Conservation (phyloP, 1,140 invertebrate species). For the Caenorhabditis brenneri region DNA sequence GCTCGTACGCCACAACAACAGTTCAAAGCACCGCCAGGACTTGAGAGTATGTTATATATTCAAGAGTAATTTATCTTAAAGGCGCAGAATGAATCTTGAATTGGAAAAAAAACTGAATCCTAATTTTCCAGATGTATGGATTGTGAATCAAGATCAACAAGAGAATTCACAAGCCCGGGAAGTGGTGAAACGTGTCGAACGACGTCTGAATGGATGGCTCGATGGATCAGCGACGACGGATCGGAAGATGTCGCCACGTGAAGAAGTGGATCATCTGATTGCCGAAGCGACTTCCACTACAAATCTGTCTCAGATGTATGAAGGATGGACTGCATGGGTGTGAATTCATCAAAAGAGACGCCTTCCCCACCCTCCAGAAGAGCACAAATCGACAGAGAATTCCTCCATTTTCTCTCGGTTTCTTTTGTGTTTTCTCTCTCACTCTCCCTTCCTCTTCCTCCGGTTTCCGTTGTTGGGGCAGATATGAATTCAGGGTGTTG, state of each 20-base stretch:
- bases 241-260: conserved; percentile 34
- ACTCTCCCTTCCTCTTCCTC: too few species aligned
- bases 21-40: conserved; percentile 22
- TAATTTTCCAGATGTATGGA: background rate
- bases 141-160: conserved; percentile 35
- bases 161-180: conserved; percentile 3
- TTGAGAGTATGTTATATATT: conserved; percentile 17
- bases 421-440: too few species aligned
- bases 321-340: conserved; percentile 99
- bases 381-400: too few species aligned
- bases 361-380: too few species aligned
- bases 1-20: background rate
- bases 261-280: conserved; percentile 81
- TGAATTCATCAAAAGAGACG: conserved; percentile 74
- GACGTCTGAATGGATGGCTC: conserved; percentile 22
- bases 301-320: conserved; percentile 92
- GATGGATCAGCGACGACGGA: background rate
- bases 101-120: background rate
- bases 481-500: too few species aligned
- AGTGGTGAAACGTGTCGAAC: conserved; percentile 4
- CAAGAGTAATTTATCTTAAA: background rate
- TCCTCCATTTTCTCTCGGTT: too few species aligned
- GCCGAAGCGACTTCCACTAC: conserved; percentile 87
- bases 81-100: too few species aligned
- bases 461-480: too few species aligned